phyloP scores from a whole-genome alignment of 2,113 vertebrate species.

The Thinocorus orbignyianus region DNA sequence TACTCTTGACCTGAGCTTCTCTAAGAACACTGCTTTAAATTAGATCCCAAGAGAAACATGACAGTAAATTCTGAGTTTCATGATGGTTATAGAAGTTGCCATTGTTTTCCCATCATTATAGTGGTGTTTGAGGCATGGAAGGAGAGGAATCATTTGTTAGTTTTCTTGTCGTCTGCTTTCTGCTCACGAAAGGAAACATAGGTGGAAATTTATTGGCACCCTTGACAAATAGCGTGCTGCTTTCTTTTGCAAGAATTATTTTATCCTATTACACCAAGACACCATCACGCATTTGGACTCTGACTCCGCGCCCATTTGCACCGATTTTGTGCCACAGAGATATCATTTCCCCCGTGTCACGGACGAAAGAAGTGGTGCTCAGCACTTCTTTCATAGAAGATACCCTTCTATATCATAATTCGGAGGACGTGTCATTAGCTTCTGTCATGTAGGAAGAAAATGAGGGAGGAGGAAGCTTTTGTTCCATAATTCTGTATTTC shows the following conservation, averaged over 20 bases:
- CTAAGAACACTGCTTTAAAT: constrained; percentile 70
- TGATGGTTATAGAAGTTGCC: constrained; percentile 69
- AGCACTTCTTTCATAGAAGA: background rate
- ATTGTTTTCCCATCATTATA: constrained; percentile 55
- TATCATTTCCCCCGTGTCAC: background rate
- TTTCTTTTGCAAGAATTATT: constrained; percentile 4
- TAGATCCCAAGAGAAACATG: constrained; percentile 69
- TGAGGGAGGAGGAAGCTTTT: constrained; percentile 10
- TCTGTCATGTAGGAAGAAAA: background rate
- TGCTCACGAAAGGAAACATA: background rate
- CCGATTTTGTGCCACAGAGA: background rate
- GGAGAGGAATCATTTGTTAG: background rate
- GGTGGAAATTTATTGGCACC: background rate
- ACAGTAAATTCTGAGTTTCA: constrained; percentile 56
- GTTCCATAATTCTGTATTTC: background rate
- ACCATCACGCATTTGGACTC: background rate
- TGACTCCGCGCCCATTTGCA: background rate
- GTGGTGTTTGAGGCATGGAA: background rate
- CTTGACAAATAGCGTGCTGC: background rate
- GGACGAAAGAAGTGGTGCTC: background rate
- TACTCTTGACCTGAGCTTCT: constrained; percentile 70
- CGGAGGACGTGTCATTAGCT: background rate
- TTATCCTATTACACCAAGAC: background rate
- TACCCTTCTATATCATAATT: background rate
- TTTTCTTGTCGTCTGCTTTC: background rate